phyloP scores from a whole-genome alignment of 1,140 invertebrate species.

The Musca vetustissima region DNA sequence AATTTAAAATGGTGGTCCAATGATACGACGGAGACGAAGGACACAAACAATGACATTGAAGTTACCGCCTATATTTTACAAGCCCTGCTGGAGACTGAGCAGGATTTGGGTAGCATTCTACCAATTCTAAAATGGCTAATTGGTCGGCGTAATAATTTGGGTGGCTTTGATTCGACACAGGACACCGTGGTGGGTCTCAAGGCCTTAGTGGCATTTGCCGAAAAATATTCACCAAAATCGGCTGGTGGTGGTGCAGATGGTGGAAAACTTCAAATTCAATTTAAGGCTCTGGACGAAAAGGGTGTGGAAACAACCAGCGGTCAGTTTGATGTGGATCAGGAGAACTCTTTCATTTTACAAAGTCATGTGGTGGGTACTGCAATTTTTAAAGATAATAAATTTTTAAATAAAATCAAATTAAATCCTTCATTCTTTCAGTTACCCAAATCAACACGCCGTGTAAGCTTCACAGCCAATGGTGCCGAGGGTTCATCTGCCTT shows the following conservation, averaged over 20 bases:
- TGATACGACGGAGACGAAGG: slow-evolving; percentile 34
- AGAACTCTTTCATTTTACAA: too few relatives aligned
- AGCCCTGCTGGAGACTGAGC: slow-evolving; percentile 59
- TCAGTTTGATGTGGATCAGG: slow-evolving; percentile 35
- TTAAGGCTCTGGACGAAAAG: slow-evolving; percentile 32
- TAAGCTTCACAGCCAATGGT: slow-evolving; percentile 71
- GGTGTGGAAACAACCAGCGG: slow-evolving; percentile 42
- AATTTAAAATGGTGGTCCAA: slow-evolving; percentile 49
- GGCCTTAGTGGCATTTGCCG: slow-evolving; percentile 64
- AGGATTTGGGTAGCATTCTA: slow-evolving; percentile 41
- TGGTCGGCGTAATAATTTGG: slow-evolving; percentile 71
- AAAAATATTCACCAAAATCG: slow-evolving; percentile 40
- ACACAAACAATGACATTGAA: slow-evolving; percentile 75
- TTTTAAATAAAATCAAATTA: too few relatives aligned
- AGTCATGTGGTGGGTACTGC: slow-evolving; percentile 24
- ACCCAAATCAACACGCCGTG: slow-evolving; percentile 35
- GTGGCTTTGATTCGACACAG: slow-evolving; percentile 76
- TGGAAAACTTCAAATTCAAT: slow-evolving; percentile 28
- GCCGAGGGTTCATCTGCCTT: slow-evolving; percentile 61
- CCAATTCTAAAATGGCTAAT: slow-evolving; percentile 72
- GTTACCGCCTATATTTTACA: slow-evolving; percentile 75
- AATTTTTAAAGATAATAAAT: slow-evolving; percentile 8
- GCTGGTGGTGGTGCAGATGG: slow-evolving; percentile 36
- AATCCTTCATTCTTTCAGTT: slow-evolving; percentile 26
- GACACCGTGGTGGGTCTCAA: slow-evolving; percentile 71